Evolutionary conservation across 2,888 invertebrate species (phyloP), one percentile per base, ranked within the genome.

Genomic region (Eurytoma adleriae): DNA sequence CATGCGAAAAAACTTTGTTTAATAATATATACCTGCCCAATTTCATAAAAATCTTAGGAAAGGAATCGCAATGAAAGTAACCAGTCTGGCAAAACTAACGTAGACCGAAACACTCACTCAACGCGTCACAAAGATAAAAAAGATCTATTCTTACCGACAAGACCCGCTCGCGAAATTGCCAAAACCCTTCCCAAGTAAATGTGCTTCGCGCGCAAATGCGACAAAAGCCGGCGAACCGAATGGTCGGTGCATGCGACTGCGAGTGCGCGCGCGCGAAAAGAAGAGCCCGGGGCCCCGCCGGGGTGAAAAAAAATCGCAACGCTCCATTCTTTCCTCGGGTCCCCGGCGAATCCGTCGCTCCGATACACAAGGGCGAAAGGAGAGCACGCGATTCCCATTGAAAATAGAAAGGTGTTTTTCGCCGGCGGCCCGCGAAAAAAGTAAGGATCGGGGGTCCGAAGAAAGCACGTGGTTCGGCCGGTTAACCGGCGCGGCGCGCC

Each of bases 381-480:
- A 73, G 73, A 73, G 71, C 66, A 66, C 64, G 48, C 40, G 62
- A 73, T 79, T 79, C 78, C 54, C 73, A 79, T 79, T 79, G 73
- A 73, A 73, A 68, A 64, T 50, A 73, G 73, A 79, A 79, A 68
- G 78, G 78, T 79, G 62, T 74, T 66, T 74, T 66, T 54, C 57
- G 69, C 56, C 20, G 61, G 24, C 40, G 10, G 40, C 40, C 40
- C 10, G 40, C 40, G 10, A 40, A 40, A 40, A 40, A 40, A 40
- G 1, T 40, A 40, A 40, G 10, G 40, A 10, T 10, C 40, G 40
- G 40, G 40, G 40, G 40, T 40, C 24, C 14, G 48, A 52, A 14
- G 30, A 73, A 61, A 80, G 73, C 80, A 80, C 80, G 80, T 80
- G 77, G 76, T 73, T 7, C 27, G 40, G 80, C 73, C 73, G 78